phyloP scores from a whole-genome alignment of 2,113 vertebrate species.

The Tetraodon nigroviridis region DNA sequence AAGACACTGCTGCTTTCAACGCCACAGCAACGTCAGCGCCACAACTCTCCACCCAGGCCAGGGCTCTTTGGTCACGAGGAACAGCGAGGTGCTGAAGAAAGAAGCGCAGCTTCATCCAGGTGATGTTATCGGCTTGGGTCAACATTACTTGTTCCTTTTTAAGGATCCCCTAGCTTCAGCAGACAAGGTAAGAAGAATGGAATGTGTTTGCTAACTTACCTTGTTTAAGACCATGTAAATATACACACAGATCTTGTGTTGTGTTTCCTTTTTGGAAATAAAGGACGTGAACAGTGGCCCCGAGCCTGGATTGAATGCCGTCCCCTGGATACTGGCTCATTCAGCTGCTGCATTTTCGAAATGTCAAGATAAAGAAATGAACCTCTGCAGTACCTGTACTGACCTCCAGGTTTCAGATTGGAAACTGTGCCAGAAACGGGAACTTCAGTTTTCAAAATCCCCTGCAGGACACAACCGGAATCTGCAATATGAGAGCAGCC shows the following conservation, averaged over 20 bases:
- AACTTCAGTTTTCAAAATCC: slow-evolving; percentile 40
- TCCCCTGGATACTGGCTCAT: slow-evolving; percentile 24
- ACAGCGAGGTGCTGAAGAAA: slow-evolving; percentile 54
- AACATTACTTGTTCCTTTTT: slow-evolving; percentile 75
- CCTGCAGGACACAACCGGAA: slow-evolving; percentile 42
- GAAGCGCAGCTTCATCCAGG: slow-evolving; percentile 65
- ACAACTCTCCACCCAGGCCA: slow-evolving; percentile 53
- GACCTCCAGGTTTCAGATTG: neutral
- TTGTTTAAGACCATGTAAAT: neutral
- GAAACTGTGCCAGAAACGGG: neutral
- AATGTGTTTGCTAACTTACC: neutral
- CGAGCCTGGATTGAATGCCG: slow-evolving; percentile 1
- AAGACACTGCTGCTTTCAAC: slow-evolving; percentile 68
- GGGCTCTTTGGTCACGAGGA: slow-evolving; percentile 60
- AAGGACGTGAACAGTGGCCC: slow-evolving; percentile 32
- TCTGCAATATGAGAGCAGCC: slow-evolving; percentile 48
- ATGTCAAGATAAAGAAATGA: neutral
- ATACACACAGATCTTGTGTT: neutral
- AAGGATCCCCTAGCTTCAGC: slow-evolving; percentile 62
- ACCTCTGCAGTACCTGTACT: slow-evolving; percentile 47
- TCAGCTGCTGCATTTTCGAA: neutral
- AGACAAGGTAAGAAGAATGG: slow-evolving; percentile 37
- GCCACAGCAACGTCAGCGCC: slow-evolving; percentile 11
- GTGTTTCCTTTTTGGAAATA: slow-evolving; percentile 4
- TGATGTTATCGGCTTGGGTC: slow-evolving; percentile 73